phyloP scores from a whole-genome alignment of 2,888 invertebrate genomes.

The Gastracanthus pulcherrimus region DNA sequence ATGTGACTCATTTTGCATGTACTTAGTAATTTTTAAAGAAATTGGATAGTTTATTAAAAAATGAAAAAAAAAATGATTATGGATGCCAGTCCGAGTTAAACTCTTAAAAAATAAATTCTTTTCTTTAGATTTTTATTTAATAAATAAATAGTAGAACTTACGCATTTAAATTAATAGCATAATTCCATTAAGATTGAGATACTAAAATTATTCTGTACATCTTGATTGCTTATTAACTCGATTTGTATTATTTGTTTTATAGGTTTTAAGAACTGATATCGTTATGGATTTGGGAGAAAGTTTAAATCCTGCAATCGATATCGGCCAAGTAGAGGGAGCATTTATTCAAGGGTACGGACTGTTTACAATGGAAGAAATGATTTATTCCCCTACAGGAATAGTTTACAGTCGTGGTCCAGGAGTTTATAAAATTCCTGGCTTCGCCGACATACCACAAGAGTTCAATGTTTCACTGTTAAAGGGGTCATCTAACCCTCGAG shows the following conservation, averaged over 20 bases:
- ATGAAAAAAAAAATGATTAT: too few species aligned
- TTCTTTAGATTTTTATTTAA: too few species aligned
- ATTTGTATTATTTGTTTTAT: slow-evolving; percentile 17
- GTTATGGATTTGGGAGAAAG: slow-evolving; percentile 98
- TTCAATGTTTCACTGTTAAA: slow-evolving; percentile 95
- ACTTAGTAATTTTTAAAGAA: too few species aligned
- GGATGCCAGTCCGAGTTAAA: too few species aligned
- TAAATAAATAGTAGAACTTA: too few species aligned
- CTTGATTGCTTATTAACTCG: neutral
- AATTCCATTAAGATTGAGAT: neutral
- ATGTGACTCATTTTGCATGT: too few species aligned
- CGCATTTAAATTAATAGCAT: too few species aligned
- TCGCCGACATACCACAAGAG: slow-evolving; percentile 93
- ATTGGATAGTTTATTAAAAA: too few species aligned
- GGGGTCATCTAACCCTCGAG: slow-evolving; percentile 92
- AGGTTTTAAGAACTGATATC: slow-evolving; percentile 92
- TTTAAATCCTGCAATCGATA: slow-evolving; percentile 97
- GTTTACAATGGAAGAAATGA: slow-evolving; percentile 93
- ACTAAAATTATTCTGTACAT: neutral
- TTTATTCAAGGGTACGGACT: slow-evolving; percentile 97
- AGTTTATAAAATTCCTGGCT: slow-evolving; percentile 95
- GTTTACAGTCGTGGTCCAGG: slow-evolving; percentile 94
- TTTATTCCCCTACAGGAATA: slow-evolving; percentile 90
- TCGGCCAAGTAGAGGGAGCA: slow-evolving; percentile 98
- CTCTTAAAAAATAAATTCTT: too few species aligned